Conservation (phyloP, 1,140 invertebrate species). For the Brachionus sp. region DNA sequence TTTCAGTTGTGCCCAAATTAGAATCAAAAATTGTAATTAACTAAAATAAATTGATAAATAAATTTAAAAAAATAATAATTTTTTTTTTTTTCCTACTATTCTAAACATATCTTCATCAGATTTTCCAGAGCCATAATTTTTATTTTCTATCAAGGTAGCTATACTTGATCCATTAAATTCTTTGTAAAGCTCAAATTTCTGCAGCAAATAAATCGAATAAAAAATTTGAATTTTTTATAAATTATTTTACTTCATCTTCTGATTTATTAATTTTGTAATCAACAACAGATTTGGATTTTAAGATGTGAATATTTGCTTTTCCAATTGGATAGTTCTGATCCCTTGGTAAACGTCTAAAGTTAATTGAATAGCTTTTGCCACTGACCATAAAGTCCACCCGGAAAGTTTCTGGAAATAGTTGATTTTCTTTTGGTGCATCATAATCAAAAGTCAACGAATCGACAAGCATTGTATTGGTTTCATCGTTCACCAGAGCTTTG, state of each 20-base stretch:
- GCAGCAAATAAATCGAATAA: not conserved
- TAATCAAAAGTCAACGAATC: not conserved
- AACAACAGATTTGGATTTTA: not conserved
- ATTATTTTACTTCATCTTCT: not conserved
- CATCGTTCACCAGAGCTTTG: not conserved
- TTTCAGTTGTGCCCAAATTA: not conserved
- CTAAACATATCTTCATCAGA: not conserved
- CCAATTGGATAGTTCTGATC: slow-evolving; percentile 14
- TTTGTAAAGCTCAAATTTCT: slow-evolving; percentile 29
- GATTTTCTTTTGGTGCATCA: not conserved
- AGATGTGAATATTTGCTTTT: not conserved
- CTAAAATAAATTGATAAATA: not conserved
- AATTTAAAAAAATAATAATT: not conserved
- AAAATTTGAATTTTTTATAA: not conserved
- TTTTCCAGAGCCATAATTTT: not conserved
- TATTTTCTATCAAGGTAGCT: slow-evolving; percentile 38
- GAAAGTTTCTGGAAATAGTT: not conserved
- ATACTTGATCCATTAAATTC: slow-evolving; percentile 5
- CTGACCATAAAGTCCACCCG: not conserved
- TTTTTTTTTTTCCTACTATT: not conserved
- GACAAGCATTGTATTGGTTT: not conserved
- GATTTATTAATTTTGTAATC: not conserved
- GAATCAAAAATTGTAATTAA: slow-evolving; percentile 7
- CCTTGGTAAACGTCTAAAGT: not conserved
- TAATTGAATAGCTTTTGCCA: not conserved